Evolutionary conservation across 2,113 vertebrate genomes (phyloP), one percentile per base, ranked within the genome.

Genomic region (Morone chrysops): DNA sequence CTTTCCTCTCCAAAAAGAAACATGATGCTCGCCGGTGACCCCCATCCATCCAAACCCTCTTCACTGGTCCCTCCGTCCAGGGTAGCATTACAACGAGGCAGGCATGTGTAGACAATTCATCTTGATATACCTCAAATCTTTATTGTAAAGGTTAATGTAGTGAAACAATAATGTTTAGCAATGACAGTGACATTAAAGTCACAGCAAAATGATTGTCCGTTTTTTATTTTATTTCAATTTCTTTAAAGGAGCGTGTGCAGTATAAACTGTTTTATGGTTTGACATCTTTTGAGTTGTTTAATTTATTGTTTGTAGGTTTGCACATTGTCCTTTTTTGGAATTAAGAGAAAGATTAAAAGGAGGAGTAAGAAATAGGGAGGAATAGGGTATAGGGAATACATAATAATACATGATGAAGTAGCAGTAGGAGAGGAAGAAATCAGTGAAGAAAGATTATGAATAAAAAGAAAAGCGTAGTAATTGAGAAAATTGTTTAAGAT

Each of bases 121-220:
- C 96, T 97, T 95, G 96, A 99, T 98, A 99, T 99, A 99, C 98
- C 98, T 99, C 98, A 99, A 97, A 97, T 96, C 97, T 97, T 97
- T 97, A 97, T 95, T 97, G 97, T 98, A 97, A 97, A 97, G 96
- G 96, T 97, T 97, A 67, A 97, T 96, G 96, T 98, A 96, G 97
- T 95, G 89, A 94, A 92, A 93, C 94, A 90, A 92, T 91, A 94
- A 94, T 93, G 95, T 94, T 92, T 92, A 90, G 92, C 92, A 91
- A 94, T 87, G 89, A 93, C 61, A 79, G 89, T 91, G 91, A 91
- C 87, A 89, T 76, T 90, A 86, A 77, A 91, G 90, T 92, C 97
- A 96, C 97, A 96, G 96, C 96, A 96, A 98, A 96, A 96, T 83
- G 84, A 93, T 97, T 95, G 96, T 98, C 48, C 43, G 1, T 1